These are phyloP conservation scores for Diplolepis rosae DNA, from an alignment of 2,888 invertebrate species.

Conservation along the genomic window DNA sequence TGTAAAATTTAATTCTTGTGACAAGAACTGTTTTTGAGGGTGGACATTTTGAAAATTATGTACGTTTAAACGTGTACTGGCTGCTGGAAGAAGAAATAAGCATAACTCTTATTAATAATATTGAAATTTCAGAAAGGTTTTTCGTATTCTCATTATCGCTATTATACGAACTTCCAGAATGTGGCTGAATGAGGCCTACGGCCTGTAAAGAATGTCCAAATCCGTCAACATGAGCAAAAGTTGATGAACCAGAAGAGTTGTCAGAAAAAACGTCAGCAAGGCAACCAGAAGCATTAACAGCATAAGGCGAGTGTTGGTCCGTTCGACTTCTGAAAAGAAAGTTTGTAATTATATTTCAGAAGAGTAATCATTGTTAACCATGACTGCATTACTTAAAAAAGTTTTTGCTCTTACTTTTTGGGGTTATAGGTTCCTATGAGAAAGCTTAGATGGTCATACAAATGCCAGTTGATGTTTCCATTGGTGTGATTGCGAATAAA, in stretches of 20 bases:
- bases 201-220: background rate
- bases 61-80: background rate
- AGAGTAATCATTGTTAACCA: background rate
- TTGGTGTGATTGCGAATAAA: background rate
- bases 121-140: background rate
- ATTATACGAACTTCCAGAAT: background rate
- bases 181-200: background rate
- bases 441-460: background rate
- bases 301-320: background rate
- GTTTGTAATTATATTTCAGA: background rate
- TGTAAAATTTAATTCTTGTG: no score
- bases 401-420: background rate
- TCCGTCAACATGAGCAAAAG: background rate
- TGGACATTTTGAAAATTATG: background rate
- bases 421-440: background rate
- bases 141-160: background rate
- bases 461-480: background rate
- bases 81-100: background rate
- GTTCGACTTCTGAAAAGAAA: background rate
- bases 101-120: background rate
- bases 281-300: background rate
- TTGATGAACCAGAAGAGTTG: background rate
- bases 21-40: background rate
- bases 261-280: background rate
- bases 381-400: background rate